Conservation (phyloP, 2,113 vertebrate species). For the Hirundichthys speculiger region DNA sequence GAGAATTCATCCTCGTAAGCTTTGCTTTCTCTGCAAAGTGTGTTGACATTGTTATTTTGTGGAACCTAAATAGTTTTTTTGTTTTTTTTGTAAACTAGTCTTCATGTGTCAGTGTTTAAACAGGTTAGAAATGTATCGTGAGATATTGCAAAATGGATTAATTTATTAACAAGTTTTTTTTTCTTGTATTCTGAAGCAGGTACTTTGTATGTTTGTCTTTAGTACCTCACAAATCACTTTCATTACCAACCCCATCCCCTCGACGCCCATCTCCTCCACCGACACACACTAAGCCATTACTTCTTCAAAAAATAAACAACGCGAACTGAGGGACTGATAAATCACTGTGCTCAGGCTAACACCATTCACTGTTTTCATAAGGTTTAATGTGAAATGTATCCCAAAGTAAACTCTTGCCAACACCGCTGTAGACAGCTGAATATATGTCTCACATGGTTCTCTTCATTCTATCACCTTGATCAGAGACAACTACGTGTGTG, state of each 20-base stretch:
- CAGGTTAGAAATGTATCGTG: no score
- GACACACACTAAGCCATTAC: not conserved
- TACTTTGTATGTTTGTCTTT: slow-evolving; percentile 11
- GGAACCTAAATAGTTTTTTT: no score
- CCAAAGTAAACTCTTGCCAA: slow-evolving; percentile 1
- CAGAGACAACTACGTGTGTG: not conserved
- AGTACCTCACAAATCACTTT: slow-evolving; percentile 10
- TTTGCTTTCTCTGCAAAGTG: no score
- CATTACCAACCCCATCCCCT: not conserved
- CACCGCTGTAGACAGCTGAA: not conserved
- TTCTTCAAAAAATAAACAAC: slow-evolving; percentile 27
- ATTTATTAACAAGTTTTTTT: not conserved
- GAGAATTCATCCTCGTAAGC: no score
- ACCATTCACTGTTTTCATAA: slow-evolving; percentile 14
- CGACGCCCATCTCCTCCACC: no score
- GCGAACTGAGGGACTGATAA: slow-evolving; percentile 19
- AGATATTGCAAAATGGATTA: not conserved
- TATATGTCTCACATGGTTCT: slow-evolving; percentile 22
- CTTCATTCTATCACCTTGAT: slow-evolving; percentile 41
- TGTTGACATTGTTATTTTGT: no score
- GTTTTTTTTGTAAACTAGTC: no score
- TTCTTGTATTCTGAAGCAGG: not conserved
- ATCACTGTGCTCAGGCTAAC: slow-evolving; percentile 3
- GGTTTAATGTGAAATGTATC: slow-evolving; percentile 23
- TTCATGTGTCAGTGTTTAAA: no score